Percentiles rank a stretch among this genome's conserved stretches.
Evolutionary conservation across 2,797 vertebrate genomes (phyloP).

Genomic region (Sebastes matsubarae): DNA sequence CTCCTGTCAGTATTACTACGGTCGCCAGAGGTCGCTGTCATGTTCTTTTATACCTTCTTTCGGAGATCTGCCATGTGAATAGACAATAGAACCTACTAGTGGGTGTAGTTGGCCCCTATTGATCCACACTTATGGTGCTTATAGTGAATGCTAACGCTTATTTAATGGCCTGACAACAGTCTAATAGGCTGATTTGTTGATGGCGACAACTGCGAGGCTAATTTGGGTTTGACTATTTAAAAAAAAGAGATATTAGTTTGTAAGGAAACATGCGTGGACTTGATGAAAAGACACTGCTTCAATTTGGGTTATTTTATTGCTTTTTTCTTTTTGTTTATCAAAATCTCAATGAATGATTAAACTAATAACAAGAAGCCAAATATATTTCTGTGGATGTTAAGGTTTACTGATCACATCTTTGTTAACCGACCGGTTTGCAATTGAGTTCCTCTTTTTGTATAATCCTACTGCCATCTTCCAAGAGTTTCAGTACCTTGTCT

Average conservation of each 20-base stretch:
- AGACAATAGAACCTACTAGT: too few relatives aligned
- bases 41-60: too few relatives aligned
- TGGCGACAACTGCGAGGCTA: background rate
- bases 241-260: slow-evolving; percentile 1
- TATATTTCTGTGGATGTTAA: slow-evolving; percentile 82
- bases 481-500: slow-evolving; percentile 65
- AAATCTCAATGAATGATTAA: slow-evolving; percentile 81
- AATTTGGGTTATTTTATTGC: slow-evolving; percentile 48
- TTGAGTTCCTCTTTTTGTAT: slow-evolving; percentile 73
- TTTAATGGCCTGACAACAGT: too few relatives aligned
- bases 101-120: too few relatives aligned
- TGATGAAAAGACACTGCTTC: slow-evolving; percentile 67
- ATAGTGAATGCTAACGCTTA: too few relatives aligned
- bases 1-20: too few relatives aligned
- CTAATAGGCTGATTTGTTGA: background rate
- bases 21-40: too few relatives aligned
- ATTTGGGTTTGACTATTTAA: slow-evolving; percentile 25
- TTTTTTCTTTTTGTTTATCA: slow-evolving; percentile 47
- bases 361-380: slow-evolving; percentile 84
- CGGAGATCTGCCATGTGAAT: too few relatives aligned
- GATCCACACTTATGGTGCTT: too few relatives aligned
- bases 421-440: slow-evolving; percentile 57
- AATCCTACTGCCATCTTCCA: slow-evolving; percentile 82
- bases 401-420: slow-evolving; percentile 73
- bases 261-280: slow-evolving; percentile 18